phyloP scores from a whole-genome alignment of 2,888 invertebrate genomes.

The Esperia sulphurella region DNA sequence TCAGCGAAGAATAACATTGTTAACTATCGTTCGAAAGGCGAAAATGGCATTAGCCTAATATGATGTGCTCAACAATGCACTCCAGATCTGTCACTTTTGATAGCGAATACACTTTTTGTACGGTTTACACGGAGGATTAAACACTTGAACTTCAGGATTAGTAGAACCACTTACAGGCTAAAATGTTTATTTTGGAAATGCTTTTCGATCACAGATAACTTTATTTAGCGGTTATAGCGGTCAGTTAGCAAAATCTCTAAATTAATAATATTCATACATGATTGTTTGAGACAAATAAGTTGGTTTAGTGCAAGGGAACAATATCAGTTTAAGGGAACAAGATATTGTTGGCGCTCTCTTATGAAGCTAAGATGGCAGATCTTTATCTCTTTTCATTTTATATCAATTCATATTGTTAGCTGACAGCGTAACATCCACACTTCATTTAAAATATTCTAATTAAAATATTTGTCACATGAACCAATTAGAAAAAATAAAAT shows the following conservation, averaged over 20 bases:
- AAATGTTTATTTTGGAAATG: slow-evolving; percentile 26
- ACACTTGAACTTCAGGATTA: slow-evolving; percentile 47
- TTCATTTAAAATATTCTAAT: slow-evolving; percentile 39
- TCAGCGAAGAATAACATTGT: slow-evolving; percentile 24
- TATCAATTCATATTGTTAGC: not conserved
- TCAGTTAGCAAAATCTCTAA: no score
- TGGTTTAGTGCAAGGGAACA: no score
- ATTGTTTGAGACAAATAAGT: no score
- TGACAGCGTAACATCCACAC: slow-evolving; percentile 1
- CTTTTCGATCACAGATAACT: no score
- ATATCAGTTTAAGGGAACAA: no score
- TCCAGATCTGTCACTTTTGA: slow-evolving; percentile 69
- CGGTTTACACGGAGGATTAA: slow-evolving; percentile 58
- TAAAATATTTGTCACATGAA: slow-evolving; percentile 68
- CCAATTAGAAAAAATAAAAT: slow-evolving; percentile 59
- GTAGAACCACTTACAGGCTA: slow-evolving; percentile 34
- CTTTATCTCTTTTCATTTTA: no score
- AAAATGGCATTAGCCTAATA: slow-evolving; percentile 43
- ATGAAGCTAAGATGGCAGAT: no score
- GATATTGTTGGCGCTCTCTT: no score
- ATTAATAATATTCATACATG: no score
- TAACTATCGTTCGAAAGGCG: slow-evolving; percentile 21
- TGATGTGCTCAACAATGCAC: slow-evolving; percentile 41
- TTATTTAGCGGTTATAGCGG: no score
- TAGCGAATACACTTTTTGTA: slow-evolving; percentile 48